Conservation (phyloP, 1,140 invertebrate genomes). For the Apis dorsata region DNA sequence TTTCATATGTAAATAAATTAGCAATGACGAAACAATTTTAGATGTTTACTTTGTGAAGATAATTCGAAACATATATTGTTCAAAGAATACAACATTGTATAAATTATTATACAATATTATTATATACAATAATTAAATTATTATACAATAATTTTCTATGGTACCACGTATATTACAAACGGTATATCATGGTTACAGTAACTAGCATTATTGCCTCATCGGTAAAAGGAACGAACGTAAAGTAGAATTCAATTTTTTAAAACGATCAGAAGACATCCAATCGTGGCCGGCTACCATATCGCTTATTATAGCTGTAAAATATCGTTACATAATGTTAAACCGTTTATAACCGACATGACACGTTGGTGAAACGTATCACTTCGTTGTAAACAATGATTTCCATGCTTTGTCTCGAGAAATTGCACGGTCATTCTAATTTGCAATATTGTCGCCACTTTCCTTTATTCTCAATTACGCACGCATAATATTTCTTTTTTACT, state of each 20-base stretch:
- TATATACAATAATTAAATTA: too few species aligned
- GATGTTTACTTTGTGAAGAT: too few species aligned
- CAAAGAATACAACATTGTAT: too few species aligned
- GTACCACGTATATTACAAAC: neutral
- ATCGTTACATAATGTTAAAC: slow-evolving; percentile 59
- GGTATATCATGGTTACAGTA: neutral
- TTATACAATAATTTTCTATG: too few species aligned
- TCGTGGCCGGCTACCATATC: slow-evolving; percentile 43
- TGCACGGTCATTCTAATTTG: neutral
- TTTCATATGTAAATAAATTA: too few species aligned
- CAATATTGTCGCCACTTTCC: slow-evolving; percentile 22
- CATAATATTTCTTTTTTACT: too few species aligned
- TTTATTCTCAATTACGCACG: slow-evolving; percentile 9
- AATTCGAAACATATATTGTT: too few species aligned
- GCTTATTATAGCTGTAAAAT: slow-evolving; percentile 51
- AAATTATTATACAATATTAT: too few species aligned
- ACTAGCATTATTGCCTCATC: neutral
- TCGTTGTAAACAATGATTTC: slow-evolving; percentile 70
- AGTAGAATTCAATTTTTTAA: slow-evolving; percentile 57
- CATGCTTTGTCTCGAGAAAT: slow-evolving; percentile 49
- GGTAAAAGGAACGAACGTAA: slow-evolving; percentile 14
- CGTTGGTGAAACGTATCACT: slow-evolving; percentile 63
- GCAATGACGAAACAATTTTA: too few species aligned
- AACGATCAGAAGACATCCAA: slow-evolving; percentile 51
- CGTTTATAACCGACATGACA: slow-evolving; percentile 61